Conservation (phyloP, 2,797 vertebrate species). For the Emydoidea blandingii region DNA sequence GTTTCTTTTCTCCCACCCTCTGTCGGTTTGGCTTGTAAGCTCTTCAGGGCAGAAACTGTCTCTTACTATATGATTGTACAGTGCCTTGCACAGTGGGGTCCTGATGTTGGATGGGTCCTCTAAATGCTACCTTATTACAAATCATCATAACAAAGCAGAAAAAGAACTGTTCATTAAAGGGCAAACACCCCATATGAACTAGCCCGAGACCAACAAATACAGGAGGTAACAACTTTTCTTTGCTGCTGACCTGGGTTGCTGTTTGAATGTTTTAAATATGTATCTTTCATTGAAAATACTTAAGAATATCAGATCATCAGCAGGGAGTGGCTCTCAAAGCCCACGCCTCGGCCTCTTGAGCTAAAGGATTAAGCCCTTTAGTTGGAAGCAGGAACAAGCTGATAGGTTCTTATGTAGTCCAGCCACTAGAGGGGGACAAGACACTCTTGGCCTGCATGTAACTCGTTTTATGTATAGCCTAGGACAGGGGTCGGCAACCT, state of each 20-base stretch:
- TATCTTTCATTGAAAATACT: not conserved
- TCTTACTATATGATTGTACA: not conserved
- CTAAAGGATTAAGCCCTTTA: not conserved
- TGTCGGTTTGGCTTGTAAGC: not conserved
- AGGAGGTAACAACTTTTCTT: not conserved
- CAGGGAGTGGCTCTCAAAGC: not conserved
- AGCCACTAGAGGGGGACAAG: not conserved
- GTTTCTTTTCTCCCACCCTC: not conserved
- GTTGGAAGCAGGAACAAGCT: not conserved
- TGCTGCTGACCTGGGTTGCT: not conserved
- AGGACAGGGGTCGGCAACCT: no score
- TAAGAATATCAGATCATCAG: not conserved
- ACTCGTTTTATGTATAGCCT: not conserved
- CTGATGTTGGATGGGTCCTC: not conserved
- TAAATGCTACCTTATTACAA: not conserved
- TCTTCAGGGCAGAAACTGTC: not conserved
- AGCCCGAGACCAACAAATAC: not conserved
- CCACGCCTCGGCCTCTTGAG: not conserved
- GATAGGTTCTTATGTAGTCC: not conserved
- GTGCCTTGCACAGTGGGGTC: not conserved
- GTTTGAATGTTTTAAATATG: not conserved
- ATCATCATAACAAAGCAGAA: constrained; percentile 5
- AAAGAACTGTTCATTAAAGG: not conserved
- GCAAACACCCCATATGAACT: not conserved
- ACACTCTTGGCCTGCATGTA: not conserved